Evolutionary conservation across 2,888 invertebrate species (phyloP).

Genomic region (Andrena bucephala): DNA sequence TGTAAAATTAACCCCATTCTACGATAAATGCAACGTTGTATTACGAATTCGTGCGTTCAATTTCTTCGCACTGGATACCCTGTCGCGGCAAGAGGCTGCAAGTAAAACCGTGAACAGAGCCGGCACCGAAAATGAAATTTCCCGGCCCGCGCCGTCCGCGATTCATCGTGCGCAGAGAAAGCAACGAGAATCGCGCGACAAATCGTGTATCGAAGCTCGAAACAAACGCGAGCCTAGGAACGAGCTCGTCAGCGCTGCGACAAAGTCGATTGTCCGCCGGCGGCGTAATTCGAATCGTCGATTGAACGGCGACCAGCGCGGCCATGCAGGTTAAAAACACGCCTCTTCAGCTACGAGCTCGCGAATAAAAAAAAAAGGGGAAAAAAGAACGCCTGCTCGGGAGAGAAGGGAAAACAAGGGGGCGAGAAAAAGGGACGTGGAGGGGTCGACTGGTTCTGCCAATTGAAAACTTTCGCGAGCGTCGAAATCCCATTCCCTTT

Average conservation of each 20-base stretch:
- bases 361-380: no score
- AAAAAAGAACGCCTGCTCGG: constrained; percentile 6
- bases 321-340: constrained; percentile 42
- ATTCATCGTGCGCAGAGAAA: neutral
- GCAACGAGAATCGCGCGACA: neutral
- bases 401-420: constrained; percentile 33
- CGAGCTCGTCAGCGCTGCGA: constrained; percentile 36
- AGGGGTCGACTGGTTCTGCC: constrained; percentile 33
- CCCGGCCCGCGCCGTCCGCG: neutral
- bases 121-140: constrained; percentile 1
- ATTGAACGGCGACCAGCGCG: constrained; percentile 34
- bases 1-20: no score
- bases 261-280: constrained; percentile 55
- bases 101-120: neutral
- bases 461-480: constrained; percentile 47
- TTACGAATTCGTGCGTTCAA: no score
- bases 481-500: constrained; percentile 10
- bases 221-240: constrained; percentile 6
- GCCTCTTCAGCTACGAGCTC: constrained; percentile 12
- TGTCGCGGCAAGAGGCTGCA: neutral
- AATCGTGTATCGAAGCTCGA: constrained; percentile 2
- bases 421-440: constrained; percentile 28
- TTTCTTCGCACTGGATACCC: neutral
- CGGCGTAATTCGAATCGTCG: constrained; percentile 46
- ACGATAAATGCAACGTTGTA: no score